A percentile compares a stretch with the other conserved stretches of the same genome.
phyloP scores from a whole-genome alignment of 2,888 invertebrate genomes.

The Drosophila putrida region DNA sequence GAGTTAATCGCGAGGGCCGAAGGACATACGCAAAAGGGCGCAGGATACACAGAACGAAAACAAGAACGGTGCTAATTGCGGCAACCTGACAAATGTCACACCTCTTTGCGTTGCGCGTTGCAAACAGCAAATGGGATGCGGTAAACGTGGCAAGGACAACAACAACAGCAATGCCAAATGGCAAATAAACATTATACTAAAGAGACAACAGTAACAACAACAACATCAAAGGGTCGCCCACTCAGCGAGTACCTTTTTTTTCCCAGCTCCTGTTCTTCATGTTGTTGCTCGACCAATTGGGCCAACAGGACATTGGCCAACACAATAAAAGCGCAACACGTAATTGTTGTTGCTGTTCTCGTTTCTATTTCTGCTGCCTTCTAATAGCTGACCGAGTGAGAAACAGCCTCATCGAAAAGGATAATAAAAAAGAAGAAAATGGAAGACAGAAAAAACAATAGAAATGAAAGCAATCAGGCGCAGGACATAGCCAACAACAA shows the following conservation, averaged over 20 bases:
- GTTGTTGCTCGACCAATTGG: conserved; percentile 25
- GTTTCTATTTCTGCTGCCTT: background rate
- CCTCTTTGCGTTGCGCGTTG: conserved; percentile 51
- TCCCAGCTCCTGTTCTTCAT: background rate
- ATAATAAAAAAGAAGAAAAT: conserved; percentile 13
- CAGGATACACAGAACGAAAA: background rate
- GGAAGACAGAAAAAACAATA: conserved; percentile 5
- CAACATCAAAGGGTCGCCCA: conserved; percentile 60
- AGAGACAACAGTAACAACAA: conserved; percentile 22
- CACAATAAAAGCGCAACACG: conserved; percentile 74
- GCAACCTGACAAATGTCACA: conserved; percentile 79
- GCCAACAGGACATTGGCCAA: conserved; percentile 11
- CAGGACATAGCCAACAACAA: background rate
- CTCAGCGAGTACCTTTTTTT: conserved; percentile 24
- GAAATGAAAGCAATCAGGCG: conserved; percentile 34
- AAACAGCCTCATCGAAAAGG: conserved; percentile 14
- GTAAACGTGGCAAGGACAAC: conserved; percentile 41
- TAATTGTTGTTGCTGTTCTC: conserved; percentile 56
- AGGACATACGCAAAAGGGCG: conserved; percentile 3
- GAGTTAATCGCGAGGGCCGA: conserved; percentile 62
- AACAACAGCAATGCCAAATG: conserved; percentile 41
- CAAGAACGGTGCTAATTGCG: conserved; percentile 68
- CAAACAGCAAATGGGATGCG: conserved; percentile 55
- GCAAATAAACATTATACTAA: conserved; percentile 62
- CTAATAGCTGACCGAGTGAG: conserved; percentile 30